Base-by-base conservation (phyloP, 2,797 vertebrate genomes). In the Alca torda region DNA sequence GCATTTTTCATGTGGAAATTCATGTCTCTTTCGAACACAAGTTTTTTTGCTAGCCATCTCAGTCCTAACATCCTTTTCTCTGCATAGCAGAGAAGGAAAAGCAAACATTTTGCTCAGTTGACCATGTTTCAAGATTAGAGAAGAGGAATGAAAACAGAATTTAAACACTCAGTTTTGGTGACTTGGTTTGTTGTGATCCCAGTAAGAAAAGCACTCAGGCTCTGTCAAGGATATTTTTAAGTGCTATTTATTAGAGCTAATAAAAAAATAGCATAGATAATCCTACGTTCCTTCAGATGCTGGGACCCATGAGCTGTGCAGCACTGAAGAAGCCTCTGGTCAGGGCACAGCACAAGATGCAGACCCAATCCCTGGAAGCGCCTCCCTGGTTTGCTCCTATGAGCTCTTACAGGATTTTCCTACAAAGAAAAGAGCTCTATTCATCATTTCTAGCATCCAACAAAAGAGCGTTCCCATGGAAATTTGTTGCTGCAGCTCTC, bases 31-130 rank as follows among this genome's bases (percentile, higher is more conserved):
- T 90, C 7, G 13, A 90, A 51, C 11, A 56, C 31, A 76, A 8
- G 17, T 82, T 91, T 90, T n/a, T 83, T 95, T 83, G n/a, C 48
- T 76, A 76, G 12, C 13, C 28, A 10, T 50, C 14, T 83, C 33
- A 54, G 53, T 80, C 41, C 59, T 95, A 73, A 63, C 26, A 73
- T 39, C 35, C 37, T 69, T 65, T 50, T 59, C 11, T 61, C 28
- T 82, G 35, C 31, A 79, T 30, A 89, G 25, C 51, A 76, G 60
- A 92, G 45, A 86, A 64, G n/a, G 18, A 19, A 88, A 91, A 93
- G 31, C 4, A 89, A 84, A 35, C 8, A 0, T 75, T 91, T 74
- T 78, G 24, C 26, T 87, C 74, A 79, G 33, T 54, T 3, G 4
- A 33, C 20, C 4, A 3, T 67, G 18, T 33, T 21, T 86, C 16